Evolutionary conservation across 2,113 vertebrate species (phyloP).

Genomic region (Prinia subflava): DNA sequence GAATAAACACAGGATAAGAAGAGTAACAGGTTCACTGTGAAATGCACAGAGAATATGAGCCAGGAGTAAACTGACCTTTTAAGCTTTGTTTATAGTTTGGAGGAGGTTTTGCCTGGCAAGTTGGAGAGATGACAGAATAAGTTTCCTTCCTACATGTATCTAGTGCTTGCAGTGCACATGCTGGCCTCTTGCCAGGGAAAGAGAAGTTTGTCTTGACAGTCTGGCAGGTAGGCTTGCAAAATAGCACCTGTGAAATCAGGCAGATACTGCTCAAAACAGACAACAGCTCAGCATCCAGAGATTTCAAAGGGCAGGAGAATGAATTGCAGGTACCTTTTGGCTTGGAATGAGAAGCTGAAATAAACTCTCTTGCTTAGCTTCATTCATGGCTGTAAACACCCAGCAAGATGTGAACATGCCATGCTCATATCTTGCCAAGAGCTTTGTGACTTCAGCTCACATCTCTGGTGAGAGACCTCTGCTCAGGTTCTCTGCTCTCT

Average conservation of each 20-base stretch:
- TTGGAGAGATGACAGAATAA: background rate
- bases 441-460: background rate
- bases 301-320: background rate
- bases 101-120: background rate
- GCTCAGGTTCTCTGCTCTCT: background rate
- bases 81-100: background rate
- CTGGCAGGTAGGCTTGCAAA: conserved; percentile 22
- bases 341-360: background rate
- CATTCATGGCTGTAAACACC: background rate
- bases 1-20: background rate
- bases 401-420: background rate
- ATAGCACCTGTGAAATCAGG: background rate
- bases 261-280: background rate
- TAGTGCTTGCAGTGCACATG: background rate
- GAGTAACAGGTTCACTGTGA: background rate
- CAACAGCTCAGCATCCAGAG: background rate
- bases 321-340: background rate
- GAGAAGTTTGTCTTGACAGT: background rate
- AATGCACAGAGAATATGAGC: background rate
- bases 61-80: background rate
- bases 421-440: background rate
- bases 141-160: background rate
- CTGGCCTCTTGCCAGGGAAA: background rate
- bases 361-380: background rate
- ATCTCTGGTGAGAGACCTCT: background rate